phyloP scores from a whole-genome alignment of 2,113 vertebrate genomes.

The Epinephelus moara region DNA sequence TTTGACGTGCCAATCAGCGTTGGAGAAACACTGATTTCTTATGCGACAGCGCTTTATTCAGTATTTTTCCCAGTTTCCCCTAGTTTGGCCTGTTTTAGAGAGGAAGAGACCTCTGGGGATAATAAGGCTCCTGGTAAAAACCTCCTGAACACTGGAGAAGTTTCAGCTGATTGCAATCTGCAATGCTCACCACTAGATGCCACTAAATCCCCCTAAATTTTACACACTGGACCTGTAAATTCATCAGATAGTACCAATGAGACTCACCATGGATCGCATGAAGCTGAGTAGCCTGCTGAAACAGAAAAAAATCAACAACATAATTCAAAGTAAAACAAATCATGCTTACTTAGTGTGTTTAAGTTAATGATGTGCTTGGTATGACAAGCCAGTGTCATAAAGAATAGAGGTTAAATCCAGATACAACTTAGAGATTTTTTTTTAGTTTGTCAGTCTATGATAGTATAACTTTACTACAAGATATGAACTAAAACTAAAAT shows the following conservation, averaged over 20 bases:
- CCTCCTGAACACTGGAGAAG: too few relatives aligned
- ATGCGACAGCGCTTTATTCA: too few relatives aligned
- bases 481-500: background rate
- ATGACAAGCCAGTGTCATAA: background rate
- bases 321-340: background rate
- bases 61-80: too few relatives aligned
- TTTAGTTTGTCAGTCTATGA: background rate
- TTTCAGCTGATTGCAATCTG: too few relatives aligned
- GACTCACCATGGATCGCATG: slow-evolving; percentile 3
- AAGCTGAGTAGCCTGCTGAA: background rate
- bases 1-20: too few relatives aligned
- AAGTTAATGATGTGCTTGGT: background rate
- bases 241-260: background rate
- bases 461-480: background rate
- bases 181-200: too few relatives aligned
- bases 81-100: too few relatives aligned
- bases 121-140: too few relatives aligned
- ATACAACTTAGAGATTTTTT: background rate
- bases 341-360: background rate
- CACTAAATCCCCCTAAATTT: too few relatives aligned
- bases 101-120: too few relatives aligned
- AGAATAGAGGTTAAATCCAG: background rate
- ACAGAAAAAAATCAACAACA: background rate
- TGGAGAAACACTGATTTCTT: too few relatives aligned
- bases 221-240: too few relatives aligned